phyloP scores from a whole-genome alignment of 2,113 vertebrate genomes.

The Scortum barcoo region DNA sequence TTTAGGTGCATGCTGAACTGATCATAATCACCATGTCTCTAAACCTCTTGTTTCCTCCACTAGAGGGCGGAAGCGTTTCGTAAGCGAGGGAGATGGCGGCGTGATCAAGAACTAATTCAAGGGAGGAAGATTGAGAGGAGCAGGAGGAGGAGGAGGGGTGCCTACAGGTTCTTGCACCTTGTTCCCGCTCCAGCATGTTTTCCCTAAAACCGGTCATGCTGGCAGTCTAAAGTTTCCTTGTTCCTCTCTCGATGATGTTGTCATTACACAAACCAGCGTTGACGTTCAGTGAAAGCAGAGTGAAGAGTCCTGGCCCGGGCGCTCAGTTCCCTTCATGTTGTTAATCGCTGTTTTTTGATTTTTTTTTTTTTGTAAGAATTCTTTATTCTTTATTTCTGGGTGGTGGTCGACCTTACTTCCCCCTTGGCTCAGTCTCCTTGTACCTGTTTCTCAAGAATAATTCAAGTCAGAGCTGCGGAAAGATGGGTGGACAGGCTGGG shows the following conservation, averaged over 20 bases:
- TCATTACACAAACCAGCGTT: conserved; percentile 70
- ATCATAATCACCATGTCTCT: not conserved
- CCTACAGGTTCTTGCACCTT: conserved; percentile 35
- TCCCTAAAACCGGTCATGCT: conserved; percentile 34
- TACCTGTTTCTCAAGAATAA: conserved; percentile 55
- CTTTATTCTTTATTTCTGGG: conserved; percentile 61
- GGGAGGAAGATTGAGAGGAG: conserved; percentile 28
- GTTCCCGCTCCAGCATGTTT: conserved; percentile 45
- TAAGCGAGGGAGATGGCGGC: conserved; percentile 90
- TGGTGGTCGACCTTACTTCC: conserved; percentile 43
- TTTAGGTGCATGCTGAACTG: not conserved
- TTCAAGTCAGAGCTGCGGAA: conserved; percentile 45
- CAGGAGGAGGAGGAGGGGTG: conserved; percentile 6
- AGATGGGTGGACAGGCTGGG: conserved; percentile 18
- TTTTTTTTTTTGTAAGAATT: conserved; percentile 60
- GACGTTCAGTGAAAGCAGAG: conserved; percentile 64
- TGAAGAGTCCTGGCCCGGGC: conserved; percentile 23
- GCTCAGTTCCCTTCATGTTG: conserved; percentile 61
- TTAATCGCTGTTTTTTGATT: conserved; percentile 53
- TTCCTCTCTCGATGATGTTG: conserved; percentile 54
- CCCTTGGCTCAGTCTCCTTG: conserved; percentile 61
- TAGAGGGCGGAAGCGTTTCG: conserved; percentile 91
- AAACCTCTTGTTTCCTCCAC: conserved; percentile 32
- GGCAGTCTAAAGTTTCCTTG: conserved; percentile 48
- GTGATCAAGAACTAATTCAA: conserved; percentile 83